A percentile compares a stretch with the other conserved stretches of the same genome.
These are phyloP conservation scores for Lampris megalopsis DNA, from an alignment of 2,113 vertebrate species.

Conservation along the genomic window DNA sequence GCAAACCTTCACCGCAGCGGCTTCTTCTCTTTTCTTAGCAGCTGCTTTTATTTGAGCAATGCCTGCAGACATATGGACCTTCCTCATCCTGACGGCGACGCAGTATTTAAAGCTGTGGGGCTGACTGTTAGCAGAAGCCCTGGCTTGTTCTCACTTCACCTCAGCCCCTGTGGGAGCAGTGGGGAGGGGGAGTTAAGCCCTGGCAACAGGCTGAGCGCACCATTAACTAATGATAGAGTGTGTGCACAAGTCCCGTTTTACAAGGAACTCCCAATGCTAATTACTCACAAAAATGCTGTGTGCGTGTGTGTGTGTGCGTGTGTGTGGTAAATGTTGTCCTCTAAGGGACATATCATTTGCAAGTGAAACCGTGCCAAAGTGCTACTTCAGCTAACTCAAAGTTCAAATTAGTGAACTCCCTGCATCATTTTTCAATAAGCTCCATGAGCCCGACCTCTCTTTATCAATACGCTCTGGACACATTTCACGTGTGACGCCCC, in stretches of 20 bases:
- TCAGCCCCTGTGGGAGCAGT: conserved; percentile 61
- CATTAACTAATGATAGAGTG: conserved; percentile 78
- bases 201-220: conserved; percentile 69
- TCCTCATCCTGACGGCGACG: conserved; percentile 33
- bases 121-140: conserved; percentile 62
- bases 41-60: conserved; percentile 66
- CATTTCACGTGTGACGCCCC: conserved; percentile 10
- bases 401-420: conserved; percentile 9
- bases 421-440: conserved; percentile 23
- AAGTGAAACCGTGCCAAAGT: conserved; percentile 38
- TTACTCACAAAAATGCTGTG: conserved; percentile 61
- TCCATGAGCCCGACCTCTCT: background rate
- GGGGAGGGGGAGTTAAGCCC: conserved; percentile 52
- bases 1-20: conserved; percentile 27
- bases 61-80: conserved; percentile 62
- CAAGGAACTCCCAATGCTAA: conserved; percentile 70
- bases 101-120: conserved; percentile 60
- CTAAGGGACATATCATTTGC: conserved; percentile 41
- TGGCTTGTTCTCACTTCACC: conserved; percentile 59
- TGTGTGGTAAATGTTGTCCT: conserved; percentile 41
- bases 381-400: conserved; percentile 3
- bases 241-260: conserved; percentile 67
- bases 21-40: conserved; percentile 48
- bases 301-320: conserved; percentile 26
- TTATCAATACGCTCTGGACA: conserved; percentile 24